phyloP scores from a whole-genome alignment of 2,113 vertebrate genomes.

The Cyprinodon tularosa region DNA sequence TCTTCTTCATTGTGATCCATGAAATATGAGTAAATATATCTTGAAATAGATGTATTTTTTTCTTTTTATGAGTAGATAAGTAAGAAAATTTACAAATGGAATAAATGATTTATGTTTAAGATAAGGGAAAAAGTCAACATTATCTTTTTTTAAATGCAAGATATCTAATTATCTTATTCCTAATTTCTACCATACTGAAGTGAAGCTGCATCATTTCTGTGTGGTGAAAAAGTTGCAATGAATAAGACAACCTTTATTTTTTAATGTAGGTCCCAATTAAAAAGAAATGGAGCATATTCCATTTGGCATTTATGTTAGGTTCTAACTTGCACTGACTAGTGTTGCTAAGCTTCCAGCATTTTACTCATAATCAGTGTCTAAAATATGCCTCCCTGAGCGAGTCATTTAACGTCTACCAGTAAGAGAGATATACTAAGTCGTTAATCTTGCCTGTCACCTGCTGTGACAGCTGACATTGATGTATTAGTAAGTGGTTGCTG shows the following conservation, averaged over 20 bases:
- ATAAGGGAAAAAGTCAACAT: no score
- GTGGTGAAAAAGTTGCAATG: neutral
- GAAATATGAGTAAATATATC: no score
- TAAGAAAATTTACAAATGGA: no score
- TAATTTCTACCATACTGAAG: no score
- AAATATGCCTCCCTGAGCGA: neutral
- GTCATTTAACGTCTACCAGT: neutral
- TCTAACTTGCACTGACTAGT: neutral
- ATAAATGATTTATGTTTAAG: no score
- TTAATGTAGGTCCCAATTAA: neutral
- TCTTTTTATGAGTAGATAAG: no score
- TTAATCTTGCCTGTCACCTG: neutral
- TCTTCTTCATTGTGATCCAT: no score
- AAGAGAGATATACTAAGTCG: neutral
- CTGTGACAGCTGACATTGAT: slow-evolving; percentile 6
- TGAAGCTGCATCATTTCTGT: neutral
- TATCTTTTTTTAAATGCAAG: no score
- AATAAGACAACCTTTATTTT: neutral
- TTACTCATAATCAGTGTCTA: neutral
- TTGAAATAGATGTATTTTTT: no score
- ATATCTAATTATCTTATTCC: no score
- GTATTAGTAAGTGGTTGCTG: neutral
- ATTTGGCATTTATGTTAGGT: neutral
- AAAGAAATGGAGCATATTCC: neutral
- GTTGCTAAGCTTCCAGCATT: neutral